Evolutionary conservation across 2,888 invertebrate species (phyloP), one percentile per base, ranked within the genome.

Genomic region (Neuroscelio doddi): DNA sequence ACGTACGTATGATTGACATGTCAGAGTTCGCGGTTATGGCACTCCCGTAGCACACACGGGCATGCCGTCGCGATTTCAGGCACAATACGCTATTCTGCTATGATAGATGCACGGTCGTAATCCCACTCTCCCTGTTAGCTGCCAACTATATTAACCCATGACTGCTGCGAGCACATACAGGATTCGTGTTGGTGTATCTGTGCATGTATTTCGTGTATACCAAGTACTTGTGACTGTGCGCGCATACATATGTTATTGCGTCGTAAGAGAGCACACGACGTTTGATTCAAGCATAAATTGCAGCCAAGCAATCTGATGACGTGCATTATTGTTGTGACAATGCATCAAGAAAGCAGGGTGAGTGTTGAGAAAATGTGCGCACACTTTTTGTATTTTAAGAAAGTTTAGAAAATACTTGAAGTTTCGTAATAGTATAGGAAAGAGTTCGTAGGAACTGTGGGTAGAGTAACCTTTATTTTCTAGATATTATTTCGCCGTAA

Each of bases 31-130:
- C 30, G 30, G 30, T 38, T 29, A 32, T 10, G 41, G 41, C 39
- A 17, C n/a, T 29, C 12, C 16, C 42, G 21, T 50, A 41, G 49
- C 61, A 49, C 58, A 51, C 21, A 5, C 58, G 73, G 70, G 75
- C 73, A 77, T 74, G 74, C 75, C 75, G 74, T 78, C 77, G 72
- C 76, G 77, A 80, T 80, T 79, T 78, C 77, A 68, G 71, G 76
- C 73, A 81, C 80, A 81, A 80, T 81, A 73, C 79, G 68, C 79
- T 72, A 81, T 80, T 77, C 78, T 79, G 75, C 72, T 67, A 61
- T 79, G 81, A 81, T 79, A 78, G 80, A 80, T 80, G 76, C 79
- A 79, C 68, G 75, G 71, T 72, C 64, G 73, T 75, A 80, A 79
- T 80, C 71, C 76, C 69, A 64, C 58, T 49, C 27, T 49, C 56